Base-by-base conservation (phyloP, 92 coral and sea anemone species). In the Chrysogorgia sp. region DNA sequence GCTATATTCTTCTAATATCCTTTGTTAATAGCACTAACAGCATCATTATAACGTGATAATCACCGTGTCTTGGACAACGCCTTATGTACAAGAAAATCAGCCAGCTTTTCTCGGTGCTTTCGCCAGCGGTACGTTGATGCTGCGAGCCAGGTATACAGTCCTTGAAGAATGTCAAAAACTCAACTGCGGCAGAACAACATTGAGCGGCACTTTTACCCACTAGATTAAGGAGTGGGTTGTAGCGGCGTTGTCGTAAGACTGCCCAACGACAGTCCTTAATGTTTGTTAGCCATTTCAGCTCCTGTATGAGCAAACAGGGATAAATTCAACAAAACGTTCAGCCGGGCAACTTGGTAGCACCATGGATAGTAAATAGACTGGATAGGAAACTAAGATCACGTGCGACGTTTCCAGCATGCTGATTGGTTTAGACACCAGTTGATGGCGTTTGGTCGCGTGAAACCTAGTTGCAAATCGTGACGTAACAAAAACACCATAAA, bases 121-220 rank as follows among this genome's bases (percentile, higher is more conserved):
- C 40, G 67, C 67, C 35, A 61, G 21, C 67, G 67, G 35, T 61
- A 61, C 67, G 67, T 26, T 61, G 34, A 61, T 25, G 67, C 67
- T 25, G 26, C 67, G 67, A 61, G 67, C 67, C 67, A 61, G 21
- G 40, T 0, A 61, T 61, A 61, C 67, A 61, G 20, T 1, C 35
- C 67, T 32, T 61, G 67, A 61, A 61, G 67, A 61, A 61, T 29
- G 40, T 61, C 33, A 61, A 61, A 61, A 61, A 61, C n/a, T 61
- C 67, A 4, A 61, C 67, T 13, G 67, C 37, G 7, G 34, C 20
- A 61, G 67, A 61, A 28, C 67, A 61, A 33, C 67, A 26, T 21
- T 21, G 10, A 19, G 67, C 67, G n/a, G 67, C 67, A 13, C 37
- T 61, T 61, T 0, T 7, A 32, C 37, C 67, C 1, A 61, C 67